These are phyloP conservation scores for Thalassarche chlororhynchos DNA, from an alignment of 2,113 vertebrate genomes.

Conservation along the genomic window DNA sequence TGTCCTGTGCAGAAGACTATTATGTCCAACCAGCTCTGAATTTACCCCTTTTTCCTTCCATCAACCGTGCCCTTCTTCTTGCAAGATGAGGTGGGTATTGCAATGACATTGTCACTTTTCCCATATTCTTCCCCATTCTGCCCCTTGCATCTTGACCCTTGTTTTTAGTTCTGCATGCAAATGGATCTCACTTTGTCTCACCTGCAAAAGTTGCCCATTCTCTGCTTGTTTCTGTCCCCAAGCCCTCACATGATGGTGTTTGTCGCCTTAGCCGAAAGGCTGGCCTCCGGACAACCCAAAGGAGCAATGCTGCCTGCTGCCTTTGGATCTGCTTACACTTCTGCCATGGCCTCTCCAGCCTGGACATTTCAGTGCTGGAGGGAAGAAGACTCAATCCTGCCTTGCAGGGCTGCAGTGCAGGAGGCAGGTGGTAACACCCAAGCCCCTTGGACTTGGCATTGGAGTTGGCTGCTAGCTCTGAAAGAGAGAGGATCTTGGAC, in stretches of 20 bases:
- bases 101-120: not conserved
- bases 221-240: not conserved
- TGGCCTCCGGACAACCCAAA: not conserved
- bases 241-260: rapidly evolving
- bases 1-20: not conserved
- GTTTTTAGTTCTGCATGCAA: not conserved
- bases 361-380: not conserved
- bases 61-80: not conserved
- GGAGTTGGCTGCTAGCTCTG: not conserved
- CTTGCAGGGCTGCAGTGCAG: not conserved
- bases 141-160: not conserved
- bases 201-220: not conserved
- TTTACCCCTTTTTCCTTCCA: not conserved
- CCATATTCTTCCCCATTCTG: not conserved
- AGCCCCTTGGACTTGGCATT: not conserved
- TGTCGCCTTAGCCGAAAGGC: not conserved
- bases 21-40: not conserved
- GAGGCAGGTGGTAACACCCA: not conserved
- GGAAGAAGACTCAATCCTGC: not conserved
- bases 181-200: not conserved
- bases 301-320: not conserved
- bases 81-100: not conserved
- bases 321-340: not conserved
- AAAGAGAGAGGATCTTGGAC: not conserved
- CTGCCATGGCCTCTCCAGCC: not conserved